Conservation (phyloP, 2,888 invertebrate species). For the Hofmannophila pseudospretella region DNA sequence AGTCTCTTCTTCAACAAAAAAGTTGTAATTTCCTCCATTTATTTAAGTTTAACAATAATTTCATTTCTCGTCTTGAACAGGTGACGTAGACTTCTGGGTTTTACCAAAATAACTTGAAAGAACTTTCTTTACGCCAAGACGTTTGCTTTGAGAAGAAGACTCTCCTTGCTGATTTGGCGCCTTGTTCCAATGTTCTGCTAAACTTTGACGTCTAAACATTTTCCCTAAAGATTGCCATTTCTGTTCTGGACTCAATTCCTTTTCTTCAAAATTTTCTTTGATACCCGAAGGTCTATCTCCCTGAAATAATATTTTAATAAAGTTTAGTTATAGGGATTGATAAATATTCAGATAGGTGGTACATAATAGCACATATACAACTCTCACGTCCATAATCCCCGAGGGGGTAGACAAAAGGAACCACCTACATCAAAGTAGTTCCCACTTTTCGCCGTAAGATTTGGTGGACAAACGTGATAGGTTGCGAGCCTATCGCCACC, state of each 20-base stretch:
- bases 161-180: constrained; percentile 48
- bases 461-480: too few species aligned
- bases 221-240: constrained; percentile 73
- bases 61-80: constrained; percentile 41
- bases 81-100: constrained; percentile 38
- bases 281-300: constrained; percentile 58
- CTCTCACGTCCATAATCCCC: too few species aligned
- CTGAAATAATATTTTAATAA: constrained; percentile 46
- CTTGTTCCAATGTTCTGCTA: constrained; percentile 55
- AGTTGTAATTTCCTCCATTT: too few species aligned
- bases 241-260: constrained; percentile 57
- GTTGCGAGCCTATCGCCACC: too few species aligned
- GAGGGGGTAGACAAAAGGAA: too few species aligned
- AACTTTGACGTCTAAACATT: constrained; percentile 66
- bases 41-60: constrained; percentile 17
- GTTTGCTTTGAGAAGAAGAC: constrained; percentile 50
- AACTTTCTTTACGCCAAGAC: constrained; percentile 59
- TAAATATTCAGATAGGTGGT: too few species aligned
- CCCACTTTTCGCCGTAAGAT: too few species aligned
- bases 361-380: too few species aligned
- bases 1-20: too few species aligned
- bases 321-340: too few species aligned
- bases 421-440: not conserved
- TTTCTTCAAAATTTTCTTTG: constrained; percentile 53
- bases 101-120: constrained; percentile 66